Base-by-base conservation (phyloP, 2,888 invertebrate genomes). In the Iphiclides podalirius region DNA sequence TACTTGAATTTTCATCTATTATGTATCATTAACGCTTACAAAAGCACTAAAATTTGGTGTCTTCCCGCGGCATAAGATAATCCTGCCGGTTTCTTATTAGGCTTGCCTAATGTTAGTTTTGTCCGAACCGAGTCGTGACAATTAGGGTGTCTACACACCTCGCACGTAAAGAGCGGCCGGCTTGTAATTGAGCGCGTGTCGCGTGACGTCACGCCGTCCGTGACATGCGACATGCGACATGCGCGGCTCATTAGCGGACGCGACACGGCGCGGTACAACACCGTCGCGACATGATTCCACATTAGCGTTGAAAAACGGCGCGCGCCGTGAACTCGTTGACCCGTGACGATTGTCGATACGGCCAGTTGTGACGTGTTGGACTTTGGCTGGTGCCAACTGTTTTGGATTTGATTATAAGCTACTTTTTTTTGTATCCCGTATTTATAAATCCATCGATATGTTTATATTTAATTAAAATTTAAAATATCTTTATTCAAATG, bases 191-290 rank as follows among this genome's bases (percentile, higher is more conserved):
- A 45, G 57, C 58, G 52, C 50, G 57, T 53, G 61, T 53, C 50
- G 52, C 59, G 59, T 60, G 59, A 60, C 59, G 59, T 55, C 59
- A 62, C 62, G 62, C 58, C 39, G 54, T 52, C 43, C 7, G 20
- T 6, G 45, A 53, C 54, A 53, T 47, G 52, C 55, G 56, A 55
- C 57, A 47, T 53, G 60, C 50, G 51, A 56, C 57, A 56, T 28
- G 28, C 53, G 55, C 58, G 51, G 53, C 53, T 51, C 56, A 43
- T 49, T 43, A 49, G 49, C 43, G 38, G 43, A 35, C 42, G 16
- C 45, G 37, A 37, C 38, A 38, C 38, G 28, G 26, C n/a, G n/a
- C n/a, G n/a, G 11, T 15, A 14, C 15, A 15, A 23, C 16, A 28
- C 11, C 31, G 16, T 28, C n/a, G 17, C 17, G 34, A 49, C 49